Conservation (phyloP, 2,797 vertebrate species). For the Hybognathus amarus region DNA sequence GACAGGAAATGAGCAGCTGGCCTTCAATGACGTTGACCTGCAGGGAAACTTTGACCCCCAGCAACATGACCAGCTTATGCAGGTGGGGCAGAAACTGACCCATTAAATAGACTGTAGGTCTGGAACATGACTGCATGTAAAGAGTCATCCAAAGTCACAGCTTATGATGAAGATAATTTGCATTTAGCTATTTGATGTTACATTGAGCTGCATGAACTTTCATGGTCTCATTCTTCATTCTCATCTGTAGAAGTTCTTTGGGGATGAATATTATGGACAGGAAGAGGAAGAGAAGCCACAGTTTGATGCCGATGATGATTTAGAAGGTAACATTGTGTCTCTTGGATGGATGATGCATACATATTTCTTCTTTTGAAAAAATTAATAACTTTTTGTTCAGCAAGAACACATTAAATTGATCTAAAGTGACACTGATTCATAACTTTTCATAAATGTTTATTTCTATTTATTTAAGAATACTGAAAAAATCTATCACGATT, state of each 20-base stretch:
- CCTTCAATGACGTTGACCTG: constrained; percentile 79
- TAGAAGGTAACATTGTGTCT: constrained; percentile 75
- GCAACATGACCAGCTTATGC: constrained; percentile 87
- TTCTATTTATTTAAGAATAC: not conserved
- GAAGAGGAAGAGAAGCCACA: constrained; percentile 86
- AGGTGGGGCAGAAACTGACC: constrained; percentile 70
- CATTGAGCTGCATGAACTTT: not conserved
- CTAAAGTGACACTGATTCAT: not conserved
- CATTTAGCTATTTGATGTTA: not conserved
- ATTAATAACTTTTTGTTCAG: not conserved
- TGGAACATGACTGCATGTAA: not conserved
- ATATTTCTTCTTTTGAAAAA: not conserved
- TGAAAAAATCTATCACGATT: not conserved
- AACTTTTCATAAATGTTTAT: not conserved
- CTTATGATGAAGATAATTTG: not conserved
- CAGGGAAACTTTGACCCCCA: constrained; percentile 86
- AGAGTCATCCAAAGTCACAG: not conserved
- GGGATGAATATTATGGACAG: constrained; percentile 82
- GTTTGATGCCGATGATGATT: constrained; percentile 83
- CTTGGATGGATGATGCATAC: not conserved
- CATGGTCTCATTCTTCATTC: not conserved
- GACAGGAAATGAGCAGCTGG: constrained; percentile 80
- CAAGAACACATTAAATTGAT: not conserved
- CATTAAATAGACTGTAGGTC: not conserved
- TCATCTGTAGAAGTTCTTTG: constrained; percentile 82